These are phyloP conservation scores for Parnassius smintheus DNA, from an alignment of 2,888 invertebrate genomes.

Conservation along the genomic window DNA sequence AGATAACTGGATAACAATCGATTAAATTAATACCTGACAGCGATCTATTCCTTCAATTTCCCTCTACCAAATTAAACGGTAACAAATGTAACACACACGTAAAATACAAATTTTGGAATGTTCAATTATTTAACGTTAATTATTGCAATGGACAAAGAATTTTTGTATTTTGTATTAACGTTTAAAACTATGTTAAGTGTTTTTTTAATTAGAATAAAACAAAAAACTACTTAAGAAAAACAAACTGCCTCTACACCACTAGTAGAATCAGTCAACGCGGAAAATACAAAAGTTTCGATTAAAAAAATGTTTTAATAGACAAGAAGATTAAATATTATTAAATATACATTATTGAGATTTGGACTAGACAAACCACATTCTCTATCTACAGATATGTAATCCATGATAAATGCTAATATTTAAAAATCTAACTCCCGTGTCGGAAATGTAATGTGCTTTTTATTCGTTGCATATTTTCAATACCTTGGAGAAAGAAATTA, in stretches of 20 bases:
- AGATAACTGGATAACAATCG: slow-evolving; percentile 7
- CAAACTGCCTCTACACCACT: slow-evolving; percentile 51
- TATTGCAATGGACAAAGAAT: slow-evolving; percentile 54
- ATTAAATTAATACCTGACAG: slow-evolving; percentile 41
- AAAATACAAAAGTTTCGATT: slow-evolving; percentile 61
- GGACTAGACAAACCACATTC: slow-evolving; percentile 79
- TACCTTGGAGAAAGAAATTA: slow-evolving; percentile 41
- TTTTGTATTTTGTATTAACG: slow-evolving; percentile 31
- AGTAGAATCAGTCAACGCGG: slow-evolving; percentile 73
- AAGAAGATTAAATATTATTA: slow-evolving; percentile 73
- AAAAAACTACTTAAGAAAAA: slow-evolving; percentile 28
- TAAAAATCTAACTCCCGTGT: slow-evolving; percentile 75
- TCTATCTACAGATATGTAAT: slow-evolving; percentile 82
- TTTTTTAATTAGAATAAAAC: slow-evolving; percentile 31
- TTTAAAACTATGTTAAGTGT: slow-evolving; percentile 31
- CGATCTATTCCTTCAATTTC: slow-evolving; percentile 38
- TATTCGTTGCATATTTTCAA: slow-evolving; percentile 51
- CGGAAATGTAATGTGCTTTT: slow-evolving; percentile 62
- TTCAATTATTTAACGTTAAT: slow-evolving; percentile 30
- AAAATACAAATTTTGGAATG: slow-evolving; percentile 38
- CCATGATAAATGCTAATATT: slow-evolving; percentile 79
- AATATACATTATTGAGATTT: slow-evolving; percentile 74
- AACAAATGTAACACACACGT: slow-evolving; percentile 50
- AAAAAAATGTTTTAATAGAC: slow-evolving; percentile 41
- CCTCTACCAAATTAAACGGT: slow-evolving; percentile 38